Evolutionary conservation across 2,888 invertebrate species (phyloP).

Genomic region (Allophyes oxyacanthae): DNA sequence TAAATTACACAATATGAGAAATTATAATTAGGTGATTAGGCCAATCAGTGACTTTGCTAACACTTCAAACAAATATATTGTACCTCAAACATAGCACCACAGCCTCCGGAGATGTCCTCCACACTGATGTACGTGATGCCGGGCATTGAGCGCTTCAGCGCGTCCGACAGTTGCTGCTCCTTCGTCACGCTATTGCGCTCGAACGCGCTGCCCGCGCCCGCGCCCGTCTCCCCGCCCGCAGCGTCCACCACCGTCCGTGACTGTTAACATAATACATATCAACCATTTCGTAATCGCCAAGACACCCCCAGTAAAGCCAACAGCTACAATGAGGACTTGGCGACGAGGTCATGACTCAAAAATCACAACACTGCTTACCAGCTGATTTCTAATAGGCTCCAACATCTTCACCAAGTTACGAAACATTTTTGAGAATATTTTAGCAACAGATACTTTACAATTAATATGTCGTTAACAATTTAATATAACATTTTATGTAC

Average conservation of each 20-base stretch:
- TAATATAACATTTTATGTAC: neutral
- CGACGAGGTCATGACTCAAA: too few species aligned
- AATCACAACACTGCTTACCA: slow-evolving; percentile 64
- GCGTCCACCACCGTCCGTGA: slow-evolving; percentile 42
- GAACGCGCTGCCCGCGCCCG: slow-evolving; percentile 65
- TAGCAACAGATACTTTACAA: neutral
- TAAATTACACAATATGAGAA: too few species aligned
- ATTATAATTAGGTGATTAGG: too few species aligned
- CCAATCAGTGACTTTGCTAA: too few species aligned
- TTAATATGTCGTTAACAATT: neutral
- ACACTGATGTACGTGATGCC: slow-evolving; percentile 91
- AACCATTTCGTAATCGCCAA: too few species aligned
- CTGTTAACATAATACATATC: slow-evolving; percentile 49
- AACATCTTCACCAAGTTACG: slow-evolving; percentile 74
- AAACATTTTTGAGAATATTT: slow-evolving; percentile 66
- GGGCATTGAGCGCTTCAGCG: slow-evolving; percentile 86
- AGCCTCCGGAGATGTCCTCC: slow-evolving; percentile 93
- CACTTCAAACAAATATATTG: too few species aligned
- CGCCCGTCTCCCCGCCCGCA: slow-evolving; percentile 45
- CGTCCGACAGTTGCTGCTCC: slow-evolving; percentile 77
- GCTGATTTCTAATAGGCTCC: slow-evolving; percentile 72
- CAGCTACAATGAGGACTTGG: too few species aligned
- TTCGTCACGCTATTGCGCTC: slow-evolving; percentile 75
- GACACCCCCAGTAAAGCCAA: too few species aligned
- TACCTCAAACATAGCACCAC: slow-evolving; percentile 95